A percentile compares a stretch with the other conserved stretches of the same genome.
Evolutionary conservation across 2,888 invertebrate species (phyloP).

Genomic region (Nephrotoma flavescens): DNA sequence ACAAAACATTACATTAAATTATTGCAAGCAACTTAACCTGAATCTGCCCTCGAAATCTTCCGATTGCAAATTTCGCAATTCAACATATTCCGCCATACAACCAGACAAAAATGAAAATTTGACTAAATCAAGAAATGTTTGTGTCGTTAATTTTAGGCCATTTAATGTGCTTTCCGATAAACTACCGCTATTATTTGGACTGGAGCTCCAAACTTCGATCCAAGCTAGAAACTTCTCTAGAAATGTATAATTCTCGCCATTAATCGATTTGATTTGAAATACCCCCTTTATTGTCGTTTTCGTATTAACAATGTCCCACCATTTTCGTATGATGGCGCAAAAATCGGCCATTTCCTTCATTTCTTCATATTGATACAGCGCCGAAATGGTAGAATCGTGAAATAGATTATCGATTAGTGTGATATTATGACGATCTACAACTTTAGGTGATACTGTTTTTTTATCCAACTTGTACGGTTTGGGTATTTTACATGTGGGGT

Average conservation of each 20-base stretch:
- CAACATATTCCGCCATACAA: background rate
- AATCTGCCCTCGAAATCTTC: background rate
- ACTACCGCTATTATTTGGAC: background rate
- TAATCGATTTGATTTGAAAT: background rate
- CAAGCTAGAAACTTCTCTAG: background rate
- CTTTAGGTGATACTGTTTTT: background rate
- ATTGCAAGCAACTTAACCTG: background rate
- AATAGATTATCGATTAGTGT: background rate
- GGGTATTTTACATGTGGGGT: background rate
- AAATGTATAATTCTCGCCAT: background rate
- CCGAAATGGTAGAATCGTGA: background rate
- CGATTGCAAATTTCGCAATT: background rate
- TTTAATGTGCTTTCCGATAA: background rate
- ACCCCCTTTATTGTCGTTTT: background rate
- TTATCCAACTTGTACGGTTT: background rate
- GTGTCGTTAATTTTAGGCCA: background rate
- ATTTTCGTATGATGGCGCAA: background rate
- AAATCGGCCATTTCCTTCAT: background rate
- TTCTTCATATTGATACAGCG: background rate
- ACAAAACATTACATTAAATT: too few relatives aligned
- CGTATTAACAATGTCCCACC: background rate
- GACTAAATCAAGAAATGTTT: background rate
- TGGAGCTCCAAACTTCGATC: background rate
- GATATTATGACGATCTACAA: background rate
- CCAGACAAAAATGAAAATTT: background rate